These are phyloP conservation scores for Drosophila multiciliata DNA, from an alignment of 2,888 invertebrate genomes.

Conservation along the genomic window DNA sequence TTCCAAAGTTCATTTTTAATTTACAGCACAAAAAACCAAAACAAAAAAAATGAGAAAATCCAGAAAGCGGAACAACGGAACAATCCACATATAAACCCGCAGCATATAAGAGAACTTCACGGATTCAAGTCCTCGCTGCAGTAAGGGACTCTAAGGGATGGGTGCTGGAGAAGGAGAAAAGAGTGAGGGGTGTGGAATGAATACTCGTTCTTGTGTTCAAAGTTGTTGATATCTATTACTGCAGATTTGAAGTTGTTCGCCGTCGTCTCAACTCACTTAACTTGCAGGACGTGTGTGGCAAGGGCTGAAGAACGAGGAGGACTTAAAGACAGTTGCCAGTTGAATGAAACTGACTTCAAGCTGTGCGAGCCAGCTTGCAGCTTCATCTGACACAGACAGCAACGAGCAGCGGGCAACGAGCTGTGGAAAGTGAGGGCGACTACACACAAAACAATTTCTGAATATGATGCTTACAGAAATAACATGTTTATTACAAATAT, in stretches of 20 bases:
- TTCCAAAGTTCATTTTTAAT: constrained; percentile 78
- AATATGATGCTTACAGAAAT: not conserved
- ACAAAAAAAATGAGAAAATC: not conserved
- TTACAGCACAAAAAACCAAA: constrained; percentile 44
- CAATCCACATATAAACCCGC: constrained; percentile 66
- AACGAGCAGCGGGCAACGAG: constrained; percentile 3
- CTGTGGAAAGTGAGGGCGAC: not conserved
- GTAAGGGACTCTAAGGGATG: not conserved
- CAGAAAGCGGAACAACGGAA: constrained; percentile 34
- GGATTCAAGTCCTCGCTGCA: constrained; percentile 19
- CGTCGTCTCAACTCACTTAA: constrained; percentile 74
- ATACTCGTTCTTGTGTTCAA: constrained; percentile 44
- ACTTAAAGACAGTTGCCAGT: constrained; percentile 69
- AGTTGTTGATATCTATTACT: constrained; percentile 80
- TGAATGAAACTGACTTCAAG: constrained; percentile 66
- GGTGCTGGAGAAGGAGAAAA: not conserved
- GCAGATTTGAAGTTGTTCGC: constrained; percentile 75
- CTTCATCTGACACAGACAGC: constrained; percentile 26
- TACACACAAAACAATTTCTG: not conserved
- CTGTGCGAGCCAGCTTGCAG: constrained; percentile 35
- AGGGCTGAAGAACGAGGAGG: constrained; percentile 21
- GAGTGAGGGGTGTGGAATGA: not conserved
- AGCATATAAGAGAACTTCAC: constrained; percentile 12
- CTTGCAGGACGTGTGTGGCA: constrained; percentile 40
- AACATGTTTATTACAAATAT: not conserved